A percentile compares a stretch with the other conserved stretches of the same genome.
These are phyloP conservation scores for Mnemiopsis leidyi DNA, from an alignment of 37 sponge, comb jelly and placozoan genomes.

Conservation along the genomic window DNA sequence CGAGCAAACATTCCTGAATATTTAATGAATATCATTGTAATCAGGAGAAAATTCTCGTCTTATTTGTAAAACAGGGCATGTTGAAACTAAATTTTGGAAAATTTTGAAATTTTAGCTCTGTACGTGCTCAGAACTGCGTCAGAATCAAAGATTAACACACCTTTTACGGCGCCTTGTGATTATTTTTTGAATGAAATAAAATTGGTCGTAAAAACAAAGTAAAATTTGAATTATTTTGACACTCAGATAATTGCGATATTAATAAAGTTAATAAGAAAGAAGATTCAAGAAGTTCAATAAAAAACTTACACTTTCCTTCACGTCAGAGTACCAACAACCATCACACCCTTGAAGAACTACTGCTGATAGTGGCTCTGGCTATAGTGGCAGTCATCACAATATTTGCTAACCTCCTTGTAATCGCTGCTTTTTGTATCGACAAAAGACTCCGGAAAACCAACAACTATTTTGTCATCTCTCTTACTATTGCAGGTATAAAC, in stretches of 20 bases:
- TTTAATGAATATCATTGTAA: neutral
- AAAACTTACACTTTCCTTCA: too few relatives aligned
- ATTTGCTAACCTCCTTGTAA: constrained; percentile 26
- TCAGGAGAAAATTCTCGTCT: neutral
- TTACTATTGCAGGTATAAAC: constrained; percentile 48
- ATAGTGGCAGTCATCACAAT: neutral
- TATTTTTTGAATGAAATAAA: too few relatives aligned
- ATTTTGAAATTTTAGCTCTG: too few relatives aligned
- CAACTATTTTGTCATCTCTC: constrained; percentile 22
- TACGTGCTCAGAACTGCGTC: too few relatives aligned
- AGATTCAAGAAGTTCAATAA: too few relatives aligned
- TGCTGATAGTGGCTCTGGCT: neutral
- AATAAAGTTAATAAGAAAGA: too few relatives aligned
- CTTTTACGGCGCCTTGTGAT: too few relatives aligned
- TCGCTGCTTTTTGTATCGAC: constrained; percentile 40
- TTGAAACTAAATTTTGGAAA: too few relatives aligned
- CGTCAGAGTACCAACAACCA: neutral
- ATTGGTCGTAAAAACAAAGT: too few relatives aligned
- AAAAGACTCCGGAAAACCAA: constrained; percentile 29
- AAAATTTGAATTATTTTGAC: too few relatives aligned
- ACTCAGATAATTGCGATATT: too few relatives aligned
- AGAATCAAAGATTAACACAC: too few relatives aligned
- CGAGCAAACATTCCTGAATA: neutral
- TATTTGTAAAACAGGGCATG: neutral
- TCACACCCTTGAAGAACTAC: neutral